phyloP scores from a whole-genome alignment of 2,113 vertebrate genomes.

The Emydocephalus ijimae region DNA sequence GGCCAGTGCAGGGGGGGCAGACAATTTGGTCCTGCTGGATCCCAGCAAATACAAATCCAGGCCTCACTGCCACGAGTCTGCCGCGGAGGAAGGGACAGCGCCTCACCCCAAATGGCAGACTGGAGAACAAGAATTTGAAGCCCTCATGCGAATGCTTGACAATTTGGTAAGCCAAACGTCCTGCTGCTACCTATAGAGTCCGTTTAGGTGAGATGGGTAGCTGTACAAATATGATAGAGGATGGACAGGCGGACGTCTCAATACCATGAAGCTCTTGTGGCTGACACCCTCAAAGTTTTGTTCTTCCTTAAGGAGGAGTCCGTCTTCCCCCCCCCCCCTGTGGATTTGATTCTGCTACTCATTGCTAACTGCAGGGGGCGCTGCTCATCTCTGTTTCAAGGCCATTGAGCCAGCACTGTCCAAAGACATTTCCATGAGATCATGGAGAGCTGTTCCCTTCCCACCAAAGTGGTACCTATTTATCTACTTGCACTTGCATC shows the following conservation, averaged over 20 bases:
- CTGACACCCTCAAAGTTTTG: background rate
- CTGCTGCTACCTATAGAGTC: background rate
- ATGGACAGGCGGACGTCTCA: background rate
- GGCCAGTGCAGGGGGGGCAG: conserved; percentile 94
- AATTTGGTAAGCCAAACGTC: conserved; percentile 82
- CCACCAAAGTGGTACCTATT: too few species aligned
- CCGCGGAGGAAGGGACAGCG: conserved; percentile 72
- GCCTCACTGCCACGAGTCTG: conserved; percentile 78
- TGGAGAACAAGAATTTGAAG: conserved; percentile 97
- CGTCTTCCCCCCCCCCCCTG: too few species aligned
- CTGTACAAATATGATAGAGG: background rate
- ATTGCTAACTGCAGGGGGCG: too few species aligned
- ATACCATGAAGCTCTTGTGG: background rate
- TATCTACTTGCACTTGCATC: too few species aligned
- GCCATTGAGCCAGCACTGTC: too few species aligned
- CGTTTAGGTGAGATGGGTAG: background rate
- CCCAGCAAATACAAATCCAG: conserved; percentile 90
- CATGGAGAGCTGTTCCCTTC: too few species aligned
- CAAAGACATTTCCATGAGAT: too few species aligned
- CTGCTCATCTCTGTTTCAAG: too few species aligned
- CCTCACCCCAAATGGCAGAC: conserved; percentile 87
- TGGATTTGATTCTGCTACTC: too few species aligned
- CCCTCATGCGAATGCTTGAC: conserved; percentile 97
- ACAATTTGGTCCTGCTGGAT: conserved; percentile 93
- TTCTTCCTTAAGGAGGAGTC: background rate